These are phyloP conservation scores for Taphrorychus bicolor DNA, from an alignment of 2,888 invertebrate genomes.

Conservation along the genomic window DNA sequence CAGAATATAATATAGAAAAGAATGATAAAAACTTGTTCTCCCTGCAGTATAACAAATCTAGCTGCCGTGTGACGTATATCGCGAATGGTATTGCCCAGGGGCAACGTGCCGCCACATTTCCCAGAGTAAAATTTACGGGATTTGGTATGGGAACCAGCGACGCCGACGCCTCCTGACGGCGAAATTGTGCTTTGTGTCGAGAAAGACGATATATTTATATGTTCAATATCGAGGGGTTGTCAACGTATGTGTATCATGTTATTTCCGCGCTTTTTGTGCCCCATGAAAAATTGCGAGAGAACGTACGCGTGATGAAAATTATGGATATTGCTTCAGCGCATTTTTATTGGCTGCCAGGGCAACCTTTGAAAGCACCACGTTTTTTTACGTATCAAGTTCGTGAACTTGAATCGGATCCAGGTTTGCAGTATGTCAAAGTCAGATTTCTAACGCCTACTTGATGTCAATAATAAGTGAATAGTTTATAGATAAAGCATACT, in stretches of 20 bases:
- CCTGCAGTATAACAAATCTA: constrained; percentile 39
- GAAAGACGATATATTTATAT: constrained; percentile 30
- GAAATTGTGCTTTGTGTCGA: constrained; percentile 29
- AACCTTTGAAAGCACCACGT: neutral
- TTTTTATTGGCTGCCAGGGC: neutral
- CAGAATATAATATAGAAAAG: constrained; percentile 38
- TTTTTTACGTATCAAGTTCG: too few species aligned
- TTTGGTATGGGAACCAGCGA: constrained; percentile 31
- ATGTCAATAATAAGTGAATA: too few species aligned
- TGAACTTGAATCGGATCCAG: too few species aligned
- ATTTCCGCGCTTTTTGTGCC: constrained; percentile 14
- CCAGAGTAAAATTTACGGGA: constrained; percentile 34
- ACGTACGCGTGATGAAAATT: constrained; percentile 6
- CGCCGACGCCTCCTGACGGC: constrained; percentile 30
- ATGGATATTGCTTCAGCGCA: neutral
- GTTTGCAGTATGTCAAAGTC: too few species aligned
- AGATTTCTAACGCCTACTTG: too few species aligned
- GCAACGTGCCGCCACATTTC: constrained; percentile 39
- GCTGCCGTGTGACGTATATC: constrained; percentile 37
- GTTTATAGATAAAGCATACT: too few species aligned
- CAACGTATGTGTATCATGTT: constrained; percentile 21
- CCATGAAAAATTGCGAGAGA: constrained; percentile 24
- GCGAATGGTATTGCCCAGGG: constrained; percentile 38
- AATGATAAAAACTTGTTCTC: constrained; percentile 37
- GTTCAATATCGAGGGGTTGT: constrained; percentile 34